Percentiles rank a stretch among this genome's conserved stretches.
phyloP scores from a whole-genome alignment of 2,888 invertebrate species.

The Anodontia alba region DNA sequence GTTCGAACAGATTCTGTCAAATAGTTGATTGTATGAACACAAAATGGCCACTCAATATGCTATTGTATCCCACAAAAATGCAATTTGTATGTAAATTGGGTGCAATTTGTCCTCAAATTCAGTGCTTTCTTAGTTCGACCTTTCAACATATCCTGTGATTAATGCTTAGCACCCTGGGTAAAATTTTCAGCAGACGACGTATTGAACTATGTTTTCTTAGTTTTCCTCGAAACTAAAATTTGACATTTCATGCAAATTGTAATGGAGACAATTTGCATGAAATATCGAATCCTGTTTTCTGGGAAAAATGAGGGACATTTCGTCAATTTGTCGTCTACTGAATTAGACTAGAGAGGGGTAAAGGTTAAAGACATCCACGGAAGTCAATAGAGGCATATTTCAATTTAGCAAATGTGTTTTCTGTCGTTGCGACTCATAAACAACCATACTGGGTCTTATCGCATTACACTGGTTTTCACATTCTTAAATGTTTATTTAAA shows the following conservation, averaged over 20 bases:
- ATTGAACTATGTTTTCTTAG: no score
- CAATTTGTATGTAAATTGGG: conserved; percentile 55
- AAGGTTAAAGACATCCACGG: background rate
- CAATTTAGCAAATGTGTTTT: conserved; percentile 17
- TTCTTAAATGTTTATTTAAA: conserved; percentile 40
- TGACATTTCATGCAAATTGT: no score
- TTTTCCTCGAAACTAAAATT: no score
- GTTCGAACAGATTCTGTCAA: background rate
- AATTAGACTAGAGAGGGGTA: no score
- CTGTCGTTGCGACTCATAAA: conserved; percentile 13
- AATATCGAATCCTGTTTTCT: no score
- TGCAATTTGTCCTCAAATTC: conserved; percentile 8
- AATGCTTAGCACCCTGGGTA: no score
- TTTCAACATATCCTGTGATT: conserved; percentile 11
- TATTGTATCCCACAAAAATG: conserved; percentile 30
- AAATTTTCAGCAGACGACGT: no score
- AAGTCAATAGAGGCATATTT: conserved; percentile 5
- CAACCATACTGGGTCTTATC: conserved; percentile 22
- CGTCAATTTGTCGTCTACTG: no score
- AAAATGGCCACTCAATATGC: conserved; percentile 31
- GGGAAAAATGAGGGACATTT: no score
- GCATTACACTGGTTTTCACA: conserved; percentile 31
- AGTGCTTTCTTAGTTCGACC: background rate
- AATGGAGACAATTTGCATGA: no score
- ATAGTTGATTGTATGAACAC: conserved; percentile 12